Evolutionary conservation across 2,797 vertebrate species (phyloP).

Genomic region (Streptopelia turtur): DNA sequence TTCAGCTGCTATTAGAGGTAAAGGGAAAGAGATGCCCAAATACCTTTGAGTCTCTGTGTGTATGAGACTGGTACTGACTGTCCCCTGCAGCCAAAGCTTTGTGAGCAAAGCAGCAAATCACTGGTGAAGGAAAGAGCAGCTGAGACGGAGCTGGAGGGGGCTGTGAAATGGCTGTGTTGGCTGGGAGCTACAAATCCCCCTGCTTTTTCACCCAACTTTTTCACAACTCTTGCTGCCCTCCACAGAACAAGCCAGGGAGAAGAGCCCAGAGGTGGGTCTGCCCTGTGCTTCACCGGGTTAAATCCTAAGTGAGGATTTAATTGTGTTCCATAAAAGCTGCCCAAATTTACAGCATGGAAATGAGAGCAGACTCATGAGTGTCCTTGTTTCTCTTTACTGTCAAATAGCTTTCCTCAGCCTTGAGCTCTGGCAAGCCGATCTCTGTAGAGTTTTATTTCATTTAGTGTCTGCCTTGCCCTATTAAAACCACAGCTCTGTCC

Average conservation of each 20-base stretch:
- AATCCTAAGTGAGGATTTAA: slow-evolving; percentile 20
- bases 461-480: slow-evolving; percentile 18
- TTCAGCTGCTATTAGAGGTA: not conserved
- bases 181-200: not conserved
- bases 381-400: slow-evolving; percentile 40
- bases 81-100: not conserved
- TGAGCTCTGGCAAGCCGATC: slow-evolving; percentile 17
- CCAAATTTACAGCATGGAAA: slow-evolving; percentile 50
- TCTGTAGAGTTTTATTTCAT: slow-evolving; percentile 43
- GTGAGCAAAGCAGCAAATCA: not conserved
- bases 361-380: slow-evolving; percentile 16
- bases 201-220: not conserved
- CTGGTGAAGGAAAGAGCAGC: not conserved
- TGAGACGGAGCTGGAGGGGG: not conserved
- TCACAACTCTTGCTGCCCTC: not conserved
- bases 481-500: slow-evolving; percentile 48
- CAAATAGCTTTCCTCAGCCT: slow-evolving; percentile 41
- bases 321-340: not conserved
- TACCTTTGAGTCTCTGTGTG: not conserved
- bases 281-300: not conserved
- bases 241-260: not conserved
- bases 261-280: not conserved
- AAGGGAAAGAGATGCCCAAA: not conserved
- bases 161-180: not conserved
- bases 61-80: not conserved